Evolutionary conservation across 2,797 vertebrate species (phyloP), one percentile per base, ranked within the genome.

Genomic region (Choloepus didactylus): DNA sequence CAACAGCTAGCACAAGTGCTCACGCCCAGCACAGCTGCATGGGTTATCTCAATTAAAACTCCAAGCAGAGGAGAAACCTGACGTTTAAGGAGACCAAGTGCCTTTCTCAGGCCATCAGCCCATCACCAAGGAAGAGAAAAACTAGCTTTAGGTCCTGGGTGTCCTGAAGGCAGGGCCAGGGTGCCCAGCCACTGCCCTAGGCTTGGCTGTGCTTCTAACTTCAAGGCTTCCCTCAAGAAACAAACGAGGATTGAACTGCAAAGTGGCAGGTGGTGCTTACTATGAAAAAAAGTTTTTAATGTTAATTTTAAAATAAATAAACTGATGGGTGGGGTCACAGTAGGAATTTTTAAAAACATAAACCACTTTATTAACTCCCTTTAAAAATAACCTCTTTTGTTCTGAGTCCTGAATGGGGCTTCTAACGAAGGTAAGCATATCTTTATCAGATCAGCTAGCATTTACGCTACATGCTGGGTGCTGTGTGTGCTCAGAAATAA

Each of bases 381-480:
- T 95, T 76, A n/a, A 94, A 94, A 95, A 97, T 35, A 89, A 23
- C 29, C 84, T 79, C 66, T 11, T 76, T 95, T 88, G 89, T 94
- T 90, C 81, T 18, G 35, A 60, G 51, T 76, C 56, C 73, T 80
- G 21, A 29, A 86, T 76, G 83, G 64, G 60, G 62, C 38, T 76
- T 87, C 66, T 87, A 84, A 29, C 81, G 67, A 72, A 73, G 72
- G 83, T 54, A 94, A 91, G 87, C 66, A 80, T 70, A 25, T 49
- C 59, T 88, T 91, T 70, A 46, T 86, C 82, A 44, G 69, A 25
- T 83, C 31, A 23, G 38, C 75, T 44, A 6, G 41, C 16, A 5
- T 75, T 72, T 41, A 46, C 8, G 25, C 59, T 56, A 5, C 35
- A n/a, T 23, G 70, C 54, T 41, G 23, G 75, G 84, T 38, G 59